These are phyloP conservation scores for Brachionus asplanchnoidis DNA, from an alignment of 1,140 invertebrate species.

Conservation along the genomic window DNA sequence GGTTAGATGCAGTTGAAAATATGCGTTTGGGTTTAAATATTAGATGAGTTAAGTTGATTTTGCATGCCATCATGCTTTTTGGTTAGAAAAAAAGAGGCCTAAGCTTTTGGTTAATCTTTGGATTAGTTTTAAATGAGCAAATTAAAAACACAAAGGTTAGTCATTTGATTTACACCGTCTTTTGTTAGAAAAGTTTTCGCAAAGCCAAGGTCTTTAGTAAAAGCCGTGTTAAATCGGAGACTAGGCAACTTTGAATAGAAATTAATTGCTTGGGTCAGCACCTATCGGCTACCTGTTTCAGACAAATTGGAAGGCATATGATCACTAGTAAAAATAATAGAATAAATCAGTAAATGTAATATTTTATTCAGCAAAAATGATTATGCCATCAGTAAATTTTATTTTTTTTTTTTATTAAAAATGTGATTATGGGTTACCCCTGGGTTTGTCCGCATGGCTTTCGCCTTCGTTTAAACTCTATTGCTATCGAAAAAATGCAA, in stretches of 20 bases:
- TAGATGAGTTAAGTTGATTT: background rate
- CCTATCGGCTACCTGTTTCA: too few relatives aligned
- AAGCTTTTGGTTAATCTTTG: conserved; percentile 20
- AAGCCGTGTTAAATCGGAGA: background rate
- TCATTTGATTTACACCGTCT: background rate
- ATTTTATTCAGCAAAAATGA: too few relatives aligned
- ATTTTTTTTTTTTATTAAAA: too few relatives aligned
- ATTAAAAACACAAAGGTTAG: conserved; percentile 5
- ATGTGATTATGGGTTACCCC: too few relatives aligned
- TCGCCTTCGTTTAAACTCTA: too few relatives aligned
- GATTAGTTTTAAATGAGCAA: conserved; percentile 9
- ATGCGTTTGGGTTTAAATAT: conserved; percentile 1
- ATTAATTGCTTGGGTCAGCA: too few relatives aligned
- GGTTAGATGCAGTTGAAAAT: background rate
- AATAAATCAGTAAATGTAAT: too few relatives aligned
- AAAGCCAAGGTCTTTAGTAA: background rate
- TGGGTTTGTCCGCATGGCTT: too few relatives aligned
- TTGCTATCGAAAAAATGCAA: too few relatives aligned
- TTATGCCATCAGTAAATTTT: too few relatives aligned
- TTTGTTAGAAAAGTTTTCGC: background rate
- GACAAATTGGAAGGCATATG: too few relatives aligned
- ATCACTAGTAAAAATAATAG: too few relatives aligned
- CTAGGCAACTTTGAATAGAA: background rate
- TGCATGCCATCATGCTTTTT: conserved; percentile 29
- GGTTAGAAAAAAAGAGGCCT: background rate